phyloP scores from a whole-genome alignment of 2,113 vertebrate genomes.

The Arizona elegans region DNA sequence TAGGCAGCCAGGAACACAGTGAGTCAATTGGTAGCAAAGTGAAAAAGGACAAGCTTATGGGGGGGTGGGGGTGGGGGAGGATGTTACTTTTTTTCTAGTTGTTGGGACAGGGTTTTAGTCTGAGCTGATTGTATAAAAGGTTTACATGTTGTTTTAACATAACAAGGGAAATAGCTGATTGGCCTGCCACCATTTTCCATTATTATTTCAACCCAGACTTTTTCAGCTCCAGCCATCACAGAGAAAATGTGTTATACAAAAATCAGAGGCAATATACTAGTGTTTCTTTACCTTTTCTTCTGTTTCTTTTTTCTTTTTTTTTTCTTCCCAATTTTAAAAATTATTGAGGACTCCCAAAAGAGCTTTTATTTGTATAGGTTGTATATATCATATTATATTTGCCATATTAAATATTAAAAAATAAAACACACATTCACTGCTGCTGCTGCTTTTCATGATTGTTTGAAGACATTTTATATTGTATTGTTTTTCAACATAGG shows the following conservation, averaged over 20 bases:
- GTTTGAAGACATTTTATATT: neutral
- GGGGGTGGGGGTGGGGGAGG: too few species aligned
- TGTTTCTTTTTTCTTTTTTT: neutral
- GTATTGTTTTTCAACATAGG: neutral
- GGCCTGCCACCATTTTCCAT: neutral
- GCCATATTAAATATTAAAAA: neutral
- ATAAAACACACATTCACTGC: neutral
- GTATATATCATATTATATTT: neutral
- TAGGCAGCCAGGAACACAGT: neutral
- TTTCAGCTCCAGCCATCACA: neutral
- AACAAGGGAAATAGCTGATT: neutral
- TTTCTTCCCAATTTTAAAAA: neutral
- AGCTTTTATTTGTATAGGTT: neutral
- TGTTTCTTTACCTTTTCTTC: neutral
- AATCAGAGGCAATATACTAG: neutral
- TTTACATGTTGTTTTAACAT: neutral
- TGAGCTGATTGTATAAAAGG: neutral
- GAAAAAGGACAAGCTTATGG: neutral
- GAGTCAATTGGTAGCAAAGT: neutral
- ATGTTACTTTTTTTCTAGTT: neutral
- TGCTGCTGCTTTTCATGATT: neutral
- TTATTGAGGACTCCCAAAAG: neutral
- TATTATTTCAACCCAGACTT: neutral
- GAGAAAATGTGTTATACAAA: neutral
- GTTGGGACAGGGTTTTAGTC: neutral